Base-by-base conservation (phyloP, 1,140 invertebrate species). In the Zaprionus taronus region DNA sequence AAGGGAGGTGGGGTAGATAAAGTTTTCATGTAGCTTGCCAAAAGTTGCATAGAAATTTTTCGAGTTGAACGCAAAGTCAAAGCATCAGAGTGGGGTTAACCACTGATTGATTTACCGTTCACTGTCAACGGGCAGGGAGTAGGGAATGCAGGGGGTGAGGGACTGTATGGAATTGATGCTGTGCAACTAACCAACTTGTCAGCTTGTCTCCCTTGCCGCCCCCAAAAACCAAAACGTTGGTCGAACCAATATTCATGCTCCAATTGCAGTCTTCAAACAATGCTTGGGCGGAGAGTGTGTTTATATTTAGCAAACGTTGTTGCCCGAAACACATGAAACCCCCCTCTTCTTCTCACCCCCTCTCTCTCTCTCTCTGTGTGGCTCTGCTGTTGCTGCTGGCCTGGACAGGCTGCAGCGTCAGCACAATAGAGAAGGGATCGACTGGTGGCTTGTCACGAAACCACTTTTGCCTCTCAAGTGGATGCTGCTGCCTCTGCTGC, bases 301-400 rank as follows among this genome's bases (percentile, higher is more conserved):
- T 90, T 89, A 89, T 90, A 84, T 90, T 89, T 90, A 89, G 79
- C 84, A 89, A 84, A 84, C 74, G 73, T 77, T 80, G 73, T 69
- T 72, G 38, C 36, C 38, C 58, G 26, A 79, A 79, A 74, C 47
- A 28, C 72, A 55, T 14, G n/a, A 20, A 34, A 31, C 24, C 47
- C 5, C 5, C 15, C 9, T 12, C 12, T 38, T 41, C 2, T 4
- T 15, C 0, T 12, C n/a, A 36, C 17, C 28, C 22, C 44, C 9
- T 1, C 31, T 11, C 31, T 11, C 9, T 0, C 4, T 5, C 4
- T 26, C 4, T 11, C 31, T 31, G 0, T 11, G 31, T 34, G 9
- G 9, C 9, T 34, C 31, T 34, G 9, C 31, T 34, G 31, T 4
- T n/a, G 34, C 11, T n/a, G 34, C 5, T 62, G 60, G 14, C 51